A percentile compares a stretch with the other conserved stretches of the same genome.
Conservation (phyloP, 2,888 invertebrate species). For the Minunthozetes semirufus region DNA sequence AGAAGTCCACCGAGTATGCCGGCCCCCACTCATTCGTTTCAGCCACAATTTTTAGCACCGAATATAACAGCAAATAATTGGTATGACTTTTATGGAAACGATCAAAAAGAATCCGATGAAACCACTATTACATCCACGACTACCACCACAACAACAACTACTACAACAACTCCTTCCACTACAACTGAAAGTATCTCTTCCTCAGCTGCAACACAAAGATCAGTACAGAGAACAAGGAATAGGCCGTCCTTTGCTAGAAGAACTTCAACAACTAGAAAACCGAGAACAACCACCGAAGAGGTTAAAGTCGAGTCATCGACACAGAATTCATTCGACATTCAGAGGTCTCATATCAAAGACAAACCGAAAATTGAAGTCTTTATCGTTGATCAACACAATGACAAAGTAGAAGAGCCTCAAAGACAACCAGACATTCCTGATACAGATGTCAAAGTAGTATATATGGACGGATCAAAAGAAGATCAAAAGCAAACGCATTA, state of each 20-base stretch:
- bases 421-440: not conserved
- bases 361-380: conserved; percentile 33
- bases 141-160: conserved; percentile 1
- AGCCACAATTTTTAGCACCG: not conserved
- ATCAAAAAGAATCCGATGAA: not conserved
- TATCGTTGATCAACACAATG: conserved; percentile 23
- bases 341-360: not conserved
- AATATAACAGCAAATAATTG: not conserved
- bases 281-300: conserved; percentile 5
- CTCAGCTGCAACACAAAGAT: conserved; percentile 22
- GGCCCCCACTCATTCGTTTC: not conserved
- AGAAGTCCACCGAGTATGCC: no score
- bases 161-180: conserved; percentile 1
- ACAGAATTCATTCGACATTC: conserved; percentile 24
- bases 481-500: not conserved
- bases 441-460: conserved; percentile 32
- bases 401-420: conserved; percentile 16
- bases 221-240: not conserved
- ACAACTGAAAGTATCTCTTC: conserved; percentile 27
- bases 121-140: not conserved
- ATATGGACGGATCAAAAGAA: conserved; percentile 26
- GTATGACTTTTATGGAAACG: not conserved
- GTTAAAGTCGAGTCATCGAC: not conserved
- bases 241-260: not conserved
- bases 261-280: conserved; percentile 13